Evolutionary conservation across 2,888 invertebrate species (phyloP).

Genomic region (Brachynemurus nebulosus): DNA sequence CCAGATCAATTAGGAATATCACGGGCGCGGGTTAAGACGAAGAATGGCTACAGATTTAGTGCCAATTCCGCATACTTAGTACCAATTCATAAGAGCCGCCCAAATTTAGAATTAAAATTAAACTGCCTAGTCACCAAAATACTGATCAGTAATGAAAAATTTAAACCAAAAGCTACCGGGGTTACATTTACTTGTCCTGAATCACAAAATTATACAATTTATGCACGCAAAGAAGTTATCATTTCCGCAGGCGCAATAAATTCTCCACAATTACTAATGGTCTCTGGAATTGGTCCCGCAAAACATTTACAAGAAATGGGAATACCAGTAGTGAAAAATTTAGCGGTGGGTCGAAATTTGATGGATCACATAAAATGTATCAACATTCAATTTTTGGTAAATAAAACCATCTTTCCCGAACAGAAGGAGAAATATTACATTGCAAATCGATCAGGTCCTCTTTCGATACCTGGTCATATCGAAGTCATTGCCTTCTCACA

Average conservation of each 20-base stretch:
- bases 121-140: conserved; percentile 45
- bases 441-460: conserved; percentile 34
- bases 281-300: conserved; percentile 61
- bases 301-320: conserved; percentile 40
- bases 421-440: neutral
- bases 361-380: conserved; percentile 57
- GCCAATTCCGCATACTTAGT: conserved; percentile 52
- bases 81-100: conserved; percentile 36
- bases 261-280: conserved; percentile 63
- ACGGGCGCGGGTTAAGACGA: conserved; percentile 45
- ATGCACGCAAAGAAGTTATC: conserved; percentile 57
- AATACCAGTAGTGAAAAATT: conserved; percentile 40
- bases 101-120: conserved; percentile 37
- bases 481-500: conserved; percentile 47
- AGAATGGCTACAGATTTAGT: conserved; percentile 51
- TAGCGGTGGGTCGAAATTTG: conserved; percentile 51
- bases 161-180: conserved; percentile 37
- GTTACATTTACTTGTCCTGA: conserved; percentile 45
- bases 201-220: conserved; percentile 36
- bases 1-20: conserved; percentile 44
- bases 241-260: conserved; percentile 63
- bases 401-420: conserved; percentile 20
- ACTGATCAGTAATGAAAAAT: conserved; percentile 41
- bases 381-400: conserved; percentile 43
- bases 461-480: conserved; percentile 50